Evolutionary conservation across 2,888 invertebrate species (phyloP).

Genomic region (Seira ritae): DNA sequence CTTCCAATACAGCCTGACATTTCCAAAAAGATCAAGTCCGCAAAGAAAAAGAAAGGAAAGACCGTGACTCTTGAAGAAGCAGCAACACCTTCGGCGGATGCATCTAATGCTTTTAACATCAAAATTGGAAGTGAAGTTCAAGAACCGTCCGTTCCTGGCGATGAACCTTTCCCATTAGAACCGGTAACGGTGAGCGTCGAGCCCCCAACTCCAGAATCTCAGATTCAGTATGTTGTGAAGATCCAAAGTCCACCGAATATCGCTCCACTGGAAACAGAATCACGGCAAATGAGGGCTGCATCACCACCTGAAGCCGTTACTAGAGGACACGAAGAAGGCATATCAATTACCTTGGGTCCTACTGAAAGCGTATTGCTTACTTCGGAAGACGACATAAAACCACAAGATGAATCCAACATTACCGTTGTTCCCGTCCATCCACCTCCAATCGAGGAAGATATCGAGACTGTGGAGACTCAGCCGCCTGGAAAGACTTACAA

Average conservation of each 20-base stretch:
- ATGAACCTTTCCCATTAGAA: constrained; percentile 7
- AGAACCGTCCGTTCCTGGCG: background rate
- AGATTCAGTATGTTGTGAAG: constrained; percentile 65
- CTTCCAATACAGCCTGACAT: background rate
- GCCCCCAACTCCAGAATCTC: constrained; percentile 54
- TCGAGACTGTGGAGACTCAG: background rate
- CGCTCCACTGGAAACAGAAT: constrained; percentile 46
- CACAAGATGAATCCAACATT: constrained; percentile 46
- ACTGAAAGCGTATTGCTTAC: constrained; percentile 65
- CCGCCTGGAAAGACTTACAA: constrained; percentile 50
- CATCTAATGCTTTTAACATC: constrained; percentile 22
- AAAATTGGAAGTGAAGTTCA: constrained; percentile 11
- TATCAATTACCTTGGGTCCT: constrained; percentile 62
- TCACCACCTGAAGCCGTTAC: constrained; percentile 24
- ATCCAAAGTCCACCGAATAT: constrained; percentile 61
- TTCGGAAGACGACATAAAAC: constrained; percentile 41
- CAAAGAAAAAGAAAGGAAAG: constrained; percentile 25
- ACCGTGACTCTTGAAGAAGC: background rate
- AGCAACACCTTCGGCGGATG: background rate
- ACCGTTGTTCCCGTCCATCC: constrained; percentile 65
- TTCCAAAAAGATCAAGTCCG: constrained; percentile 9
- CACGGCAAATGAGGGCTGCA: constrained; percentile 12
- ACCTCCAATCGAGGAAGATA: background rate
- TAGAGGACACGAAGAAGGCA: constrained; percentile 40
- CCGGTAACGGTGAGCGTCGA: constrained; percentile 63